These are phyloP conservation scores for Nyctibius bracteatus DNA, from an alignment of 2,113 vertebrate genomes.

Conservation along the genomic window DNA sequence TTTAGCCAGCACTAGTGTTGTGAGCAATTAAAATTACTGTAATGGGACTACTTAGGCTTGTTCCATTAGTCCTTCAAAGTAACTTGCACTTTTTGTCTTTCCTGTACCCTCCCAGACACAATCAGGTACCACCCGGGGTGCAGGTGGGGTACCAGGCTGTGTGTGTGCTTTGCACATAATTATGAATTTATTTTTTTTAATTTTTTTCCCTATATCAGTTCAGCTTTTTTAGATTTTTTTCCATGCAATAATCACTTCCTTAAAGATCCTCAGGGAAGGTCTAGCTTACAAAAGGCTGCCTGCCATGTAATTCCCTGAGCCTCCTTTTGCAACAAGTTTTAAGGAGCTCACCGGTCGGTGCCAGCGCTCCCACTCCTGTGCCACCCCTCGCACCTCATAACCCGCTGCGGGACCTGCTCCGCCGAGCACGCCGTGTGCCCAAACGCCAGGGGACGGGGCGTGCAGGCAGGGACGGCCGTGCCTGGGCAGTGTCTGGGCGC, in stretches of 20 bases:
- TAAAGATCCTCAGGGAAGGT: not conserved
- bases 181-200: no score
- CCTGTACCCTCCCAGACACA: not conserved
- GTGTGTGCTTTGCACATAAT: not conserved
- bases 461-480: no score
- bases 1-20: not conserved
- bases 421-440: accelerated
- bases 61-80: not conserved
- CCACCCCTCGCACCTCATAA: accelerated
- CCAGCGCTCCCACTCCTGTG: not conserved
- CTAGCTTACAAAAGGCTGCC: not conserved
- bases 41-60: not conserved
- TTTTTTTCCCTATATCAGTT: not conserved
- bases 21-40: no score
- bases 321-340: not conserved
- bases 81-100: not conserved
- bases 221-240: not conserved
- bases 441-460: no score
- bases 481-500: accelerated
- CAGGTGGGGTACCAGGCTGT: not conserved
- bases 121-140: not conserved
- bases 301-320: not conserved
- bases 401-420: no score
- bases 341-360: not conserved
- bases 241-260: not conserved